phyloP scores from a whole-genome alignment of 2,797 vertebrate genomes.

The Choloepus didactylus region DNA sequence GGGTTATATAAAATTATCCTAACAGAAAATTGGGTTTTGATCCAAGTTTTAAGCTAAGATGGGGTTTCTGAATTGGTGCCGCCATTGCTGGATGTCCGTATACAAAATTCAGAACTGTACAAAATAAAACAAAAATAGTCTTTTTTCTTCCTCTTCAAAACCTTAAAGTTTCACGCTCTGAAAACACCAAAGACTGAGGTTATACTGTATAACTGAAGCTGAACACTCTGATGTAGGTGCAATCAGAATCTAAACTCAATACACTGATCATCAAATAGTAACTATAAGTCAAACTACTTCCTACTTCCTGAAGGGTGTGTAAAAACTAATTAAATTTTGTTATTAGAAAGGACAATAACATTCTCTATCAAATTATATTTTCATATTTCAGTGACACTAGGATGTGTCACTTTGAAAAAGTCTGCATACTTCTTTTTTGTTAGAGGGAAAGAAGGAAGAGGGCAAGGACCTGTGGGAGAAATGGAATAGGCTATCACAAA shows the following conservation, averaged over 20 bases:
- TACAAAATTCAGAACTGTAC: slow-evolving; percentile 16
- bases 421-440: not conserved
- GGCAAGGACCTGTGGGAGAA: not conserved
- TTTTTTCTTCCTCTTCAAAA: slow-evolving; percentile 32
- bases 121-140: not conserved
- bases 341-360: not conserved
- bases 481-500: not conserved
- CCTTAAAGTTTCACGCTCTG: not conserved
- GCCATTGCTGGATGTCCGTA: slow-evolving; percentile 25
- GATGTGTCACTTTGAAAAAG: slow-evolving; percentile 9
- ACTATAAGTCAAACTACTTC: not conserved
- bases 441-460: not conserved
- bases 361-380: not conserved
- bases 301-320: not conserved
- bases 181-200: slow-evolving; percentile 15
- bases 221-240: not conserved
- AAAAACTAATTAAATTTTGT: not conserved
- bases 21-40: slow-evolving; percentile 85
- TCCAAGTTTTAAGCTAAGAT: slow-evolving; percentile 82
- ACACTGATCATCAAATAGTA: not conserved
- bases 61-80: slow-evolving; percentile 12
- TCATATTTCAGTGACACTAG: not conserved
- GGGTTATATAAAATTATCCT: slow-evolving; percentile 87
- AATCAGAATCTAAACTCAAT: slow-evolving; percentile 1
- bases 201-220: not conserved